Evolutionary conservation across 2,113 vertebrate genomes (phyloP).

Genomic region (Macrotis lagotis): DNA sequence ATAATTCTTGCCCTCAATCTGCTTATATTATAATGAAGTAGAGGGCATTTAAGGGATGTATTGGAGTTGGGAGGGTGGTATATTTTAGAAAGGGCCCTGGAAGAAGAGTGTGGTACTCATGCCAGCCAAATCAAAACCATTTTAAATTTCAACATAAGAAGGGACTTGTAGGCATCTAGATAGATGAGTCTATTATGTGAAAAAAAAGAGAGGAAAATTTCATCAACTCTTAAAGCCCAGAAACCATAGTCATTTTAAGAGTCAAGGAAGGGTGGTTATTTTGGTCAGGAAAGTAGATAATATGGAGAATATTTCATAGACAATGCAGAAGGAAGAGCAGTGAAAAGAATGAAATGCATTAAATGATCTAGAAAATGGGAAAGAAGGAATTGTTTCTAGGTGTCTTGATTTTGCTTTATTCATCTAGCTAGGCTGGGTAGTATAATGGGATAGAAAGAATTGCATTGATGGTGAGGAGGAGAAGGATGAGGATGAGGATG

Average conservation of each 20-base stretch:
- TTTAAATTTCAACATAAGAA: neutral
- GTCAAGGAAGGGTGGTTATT: neutral
- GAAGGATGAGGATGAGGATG: no score
- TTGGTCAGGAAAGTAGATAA: no score
- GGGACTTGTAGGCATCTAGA: neutral
- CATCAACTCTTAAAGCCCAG: neutral
- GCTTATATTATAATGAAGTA: neutral
- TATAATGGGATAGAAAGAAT: no score
- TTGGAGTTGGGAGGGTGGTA: neutral
- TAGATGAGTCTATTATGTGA: neutral
- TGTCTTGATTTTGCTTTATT: no score
- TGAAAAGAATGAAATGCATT: no score
- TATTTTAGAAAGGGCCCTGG: neutral
- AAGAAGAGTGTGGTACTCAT: neutral
- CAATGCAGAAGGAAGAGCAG: no score
- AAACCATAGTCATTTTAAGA: neutral
- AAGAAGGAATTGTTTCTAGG: no score
- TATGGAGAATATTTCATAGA: no score
- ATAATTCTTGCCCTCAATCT: neutral
- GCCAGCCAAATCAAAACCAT: neutral
- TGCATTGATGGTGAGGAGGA: no score
- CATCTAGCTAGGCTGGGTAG: no score
- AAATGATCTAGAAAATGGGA: no score
- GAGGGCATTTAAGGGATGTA: neutral
- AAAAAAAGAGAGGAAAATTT: neutral